A percentile compares a stretch with the other conserved stretches of the same genome.
phyloP scores from a whole-genome alignment of 1,140 invertebrate species.

The Ephestia elutella region DNA sequence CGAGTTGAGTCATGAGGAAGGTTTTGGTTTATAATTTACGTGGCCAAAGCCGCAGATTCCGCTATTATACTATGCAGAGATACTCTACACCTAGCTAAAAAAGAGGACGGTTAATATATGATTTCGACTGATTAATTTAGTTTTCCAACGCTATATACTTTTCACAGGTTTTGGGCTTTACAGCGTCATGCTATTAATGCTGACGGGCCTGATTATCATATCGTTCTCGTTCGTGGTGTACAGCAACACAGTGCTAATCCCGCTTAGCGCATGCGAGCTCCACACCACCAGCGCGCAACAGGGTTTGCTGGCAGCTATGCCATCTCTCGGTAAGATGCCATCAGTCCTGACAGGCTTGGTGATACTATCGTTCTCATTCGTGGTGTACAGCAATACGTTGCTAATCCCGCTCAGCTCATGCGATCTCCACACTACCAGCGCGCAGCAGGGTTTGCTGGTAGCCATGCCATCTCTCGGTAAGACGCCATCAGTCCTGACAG shows the following conservation, averaged over 20 bases:
- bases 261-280: constrained; percentile 12
- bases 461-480: constrained; percentile 11
- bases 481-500: too few species aligned
- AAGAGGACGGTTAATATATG: too few species aligned
- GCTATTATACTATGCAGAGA: too few species aligned
- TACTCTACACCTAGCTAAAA: too few species aligned
- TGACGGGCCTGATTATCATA: constrained; percentile 11
- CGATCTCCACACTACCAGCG: constrained; percentile 10
- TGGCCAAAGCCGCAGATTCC: too few species aligned
- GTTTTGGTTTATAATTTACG: too few species aligned
- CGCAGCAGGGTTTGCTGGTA: constrained; percentile 11
- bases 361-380: constrained; percentile 8
- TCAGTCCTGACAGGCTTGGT: constrained; percentile 9
- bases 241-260: constrained; percentile 5
- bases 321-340: constrained; percentile 7
- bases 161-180: constrained; percentile 17
- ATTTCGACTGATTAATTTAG: too few species aligned
- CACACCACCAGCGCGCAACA: constrained; percentile 12
- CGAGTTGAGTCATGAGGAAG: too few species aligned
- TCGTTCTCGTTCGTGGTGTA: constrained; percentile 7
- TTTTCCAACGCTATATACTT: too few species aligned
- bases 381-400: constrained; percentile 7
- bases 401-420: constrained; percentile 12
- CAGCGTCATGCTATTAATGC: background rate
- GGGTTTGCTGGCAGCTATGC: constrained; percentile 8